Base-by-base conservation (phyloP, 2,888 invertebrate genomes). In the Lottia gigantea region DNA sequence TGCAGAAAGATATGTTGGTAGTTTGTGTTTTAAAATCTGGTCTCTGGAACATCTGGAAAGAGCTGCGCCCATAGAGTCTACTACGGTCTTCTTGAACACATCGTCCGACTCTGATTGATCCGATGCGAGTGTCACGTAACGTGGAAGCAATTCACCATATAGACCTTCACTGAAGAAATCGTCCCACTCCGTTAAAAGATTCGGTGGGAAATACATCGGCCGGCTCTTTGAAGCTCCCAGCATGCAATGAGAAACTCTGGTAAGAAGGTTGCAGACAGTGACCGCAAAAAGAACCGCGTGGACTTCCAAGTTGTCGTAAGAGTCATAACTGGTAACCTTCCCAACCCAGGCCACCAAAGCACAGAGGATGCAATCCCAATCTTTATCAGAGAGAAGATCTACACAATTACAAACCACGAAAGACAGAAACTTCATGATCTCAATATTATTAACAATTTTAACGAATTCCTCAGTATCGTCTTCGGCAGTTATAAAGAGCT, bases 281-380 rank as follows among this genome's bases (percentile, higher is more conserved):
- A 78, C 74, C 7, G 75, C 71, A 64, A 83, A 81, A n/a, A 76
- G 19, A n/a, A 62, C 72, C 81, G 82, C 19, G 78, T 68, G 25
- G 67, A 80, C n/a, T 79, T 68, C 16, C 68, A 62, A 19, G 19
- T 55, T 23, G 8, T 55, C 12, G 23, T 23, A n/a, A 0, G 8
- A 23, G n/a, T 8, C 55, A 19, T 23, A 40, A 62, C 7, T 64
- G 61, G 26, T 71, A 55, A 63, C 77, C 78, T 40, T 77, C 78
- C 91, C 85, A 62, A 92, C 89, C 92, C 95, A 93, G 19, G 93
- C 92, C 72, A 92, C 92, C 46, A 94, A 88, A 68, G 92, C 91
- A 85, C 95, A 92, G 77, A 93, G 90, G 78, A 92, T 89, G 84
- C 93, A 92, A 90, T 95, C 95, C 94, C 95, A 95, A 23, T 78